Evolutionary conservation across 1,140 invertebrate genomes (phyloP), one percentile per base, ranked within the genome.

Genomic region (Laupala kohalensis): DNA sequence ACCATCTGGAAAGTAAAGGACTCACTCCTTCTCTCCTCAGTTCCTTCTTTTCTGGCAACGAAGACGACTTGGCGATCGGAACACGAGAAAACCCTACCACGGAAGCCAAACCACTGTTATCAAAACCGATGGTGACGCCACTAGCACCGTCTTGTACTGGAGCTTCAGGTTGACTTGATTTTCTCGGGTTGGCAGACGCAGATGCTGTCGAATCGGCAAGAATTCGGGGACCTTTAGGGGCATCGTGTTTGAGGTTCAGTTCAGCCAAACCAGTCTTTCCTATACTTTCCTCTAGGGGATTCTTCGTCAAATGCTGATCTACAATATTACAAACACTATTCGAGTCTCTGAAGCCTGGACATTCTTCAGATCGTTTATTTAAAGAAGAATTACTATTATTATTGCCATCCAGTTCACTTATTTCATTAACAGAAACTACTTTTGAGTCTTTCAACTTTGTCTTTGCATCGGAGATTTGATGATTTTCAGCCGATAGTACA

Each of bases 31-130:
- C 27, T 23, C 13, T 30, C 29, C 67, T 68, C 67, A 23, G 67
- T 29, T 68, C 62, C 28, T 25, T 69, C n/a, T 71, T 63, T 23
- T 73, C 71, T 12, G 75, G 72, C n/a, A 72, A 66, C 5, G 74
- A 76, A 25, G 72, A 73, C 6, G 74, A 75, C 67, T 73, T 74
- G n/a, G 71, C 70, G 66, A 74, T 66, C 4, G 75, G 73, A 53
- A 73, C 69, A 30, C 73, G 70, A 19, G 74, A 53, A 70, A 74
- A 74, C 6, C 73, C 73, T 4, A 72, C 74, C 19, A 76, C 73
- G 5, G 74, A 69, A 4, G 75, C 72, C 65, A 70, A 64, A 13
- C 73, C 74, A 66, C 66, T 25, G 6, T 25, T 69, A 62, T 65
- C 67, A 29, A 69, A 75, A 27, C 70, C 70, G 29, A 75, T 66